Evolutionary conservation across 2,797 vertebrate genomes (phyloP).

Genomic region (Cyclura pinguis): DNA sequence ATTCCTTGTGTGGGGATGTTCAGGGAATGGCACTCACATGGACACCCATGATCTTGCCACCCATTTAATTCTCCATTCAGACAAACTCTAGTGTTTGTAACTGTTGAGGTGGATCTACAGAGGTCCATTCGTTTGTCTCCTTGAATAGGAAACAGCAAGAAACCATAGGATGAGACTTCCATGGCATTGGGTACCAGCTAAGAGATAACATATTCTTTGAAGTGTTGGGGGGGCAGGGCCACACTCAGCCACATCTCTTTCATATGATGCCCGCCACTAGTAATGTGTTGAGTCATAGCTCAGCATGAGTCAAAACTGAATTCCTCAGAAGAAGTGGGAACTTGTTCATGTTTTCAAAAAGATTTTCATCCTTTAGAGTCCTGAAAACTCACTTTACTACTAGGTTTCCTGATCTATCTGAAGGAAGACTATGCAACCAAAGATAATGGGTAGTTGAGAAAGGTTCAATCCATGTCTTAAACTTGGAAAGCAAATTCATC

Average conservation of each 20-base stretch:
- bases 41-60: not conserved
- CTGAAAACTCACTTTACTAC: not conserved
- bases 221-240: not conserved
- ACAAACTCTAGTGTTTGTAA: not conserved
- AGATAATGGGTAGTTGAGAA: not conserved
- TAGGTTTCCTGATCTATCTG: not conserved
- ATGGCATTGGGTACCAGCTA: not conserved
- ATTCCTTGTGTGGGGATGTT: too few relatives aligned
- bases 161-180: not conserved
- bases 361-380: not conserved
- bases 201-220: not conserved
- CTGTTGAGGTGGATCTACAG: not conserved
- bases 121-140: not conserved
- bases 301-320: not conserved
- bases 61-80: not conserved
- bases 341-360: not conserved
- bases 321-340: not conserved
- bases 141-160: not conserved
- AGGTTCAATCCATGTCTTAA: constrained; percentile 16
- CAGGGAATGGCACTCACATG: too few relatives aligned
- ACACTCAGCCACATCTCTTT: not conserved
- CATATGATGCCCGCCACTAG: not conserved
- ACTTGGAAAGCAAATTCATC: constrained; percentile 28
- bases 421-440: not conserved
- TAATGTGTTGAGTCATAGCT: not conserved